These are phyloP conservation scores for Noctua fimbriata DNA, from an alignment of 2,888 invertebrate genomes.

Conservation along the genomic window DNA sequence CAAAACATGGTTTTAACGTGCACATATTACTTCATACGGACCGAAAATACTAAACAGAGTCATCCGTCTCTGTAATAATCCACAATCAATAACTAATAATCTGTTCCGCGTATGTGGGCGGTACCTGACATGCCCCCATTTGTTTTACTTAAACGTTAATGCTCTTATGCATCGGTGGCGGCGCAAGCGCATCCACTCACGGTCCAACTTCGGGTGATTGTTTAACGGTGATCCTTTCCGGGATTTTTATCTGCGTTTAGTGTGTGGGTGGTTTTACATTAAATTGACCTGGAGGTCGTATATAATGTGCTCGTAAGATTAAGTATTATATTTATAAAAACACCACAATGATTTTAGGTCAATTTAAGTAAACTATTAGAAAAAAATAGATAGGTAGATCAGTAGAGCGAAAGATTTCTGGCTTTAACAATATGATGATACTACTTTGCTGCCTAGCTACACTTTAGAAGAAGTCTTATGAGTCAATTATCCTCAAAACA, in stretches of 20 bases:
- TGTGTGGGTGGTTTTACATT: conserved; percentile 71
- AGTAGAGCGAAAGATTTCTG: conserved; percentile 8
- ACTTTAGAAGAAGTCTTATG: background rate
- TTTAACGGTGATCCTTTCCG: conserved; percentile 79
- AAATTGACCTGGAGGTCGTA: conserved; percentile 61
- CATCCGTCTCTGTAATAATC: conserved; percentile 73
- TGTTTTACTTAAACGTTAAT: conserved; percentile 85
- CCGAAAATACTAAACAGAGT: conserved; percentile 67
- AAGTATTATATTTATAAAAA: conserved; percentile 22
- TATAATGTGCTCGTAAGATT: conserved; percentile 14
- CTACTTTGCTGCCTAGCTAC: background rate
- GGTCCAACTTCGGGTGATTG: conserved; percentile 66
- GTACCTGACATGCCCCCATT: conserved; percentile 78
- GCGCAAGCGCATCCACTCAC: conserved; percentile 68
- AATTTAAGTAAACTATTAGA: background rate
- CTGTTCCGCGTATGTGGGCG: conserved; percentile 79
- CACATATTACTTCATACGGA: conserved; percentile 60
- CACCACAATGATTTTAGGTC: conserved; percentile 30
- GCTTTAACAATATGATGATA: background rate
- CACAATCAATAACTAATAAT: conserved; percentile 81
- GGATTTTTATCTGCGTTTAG: conserved; percentile 69
- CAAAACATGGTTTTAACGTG: conserved; percentile 52
- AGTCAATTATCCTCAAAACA: conserved; percentile 10
- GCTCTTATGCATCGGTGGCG: conserved; percentile 76
- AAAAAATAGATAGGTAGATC: background rate